Evolutionary conservation across 1,140 invertebrate genomes (phyloP), one percentile per base, ranked within the genome.

Genomic region (Sycophaga agraensis): DNA sequence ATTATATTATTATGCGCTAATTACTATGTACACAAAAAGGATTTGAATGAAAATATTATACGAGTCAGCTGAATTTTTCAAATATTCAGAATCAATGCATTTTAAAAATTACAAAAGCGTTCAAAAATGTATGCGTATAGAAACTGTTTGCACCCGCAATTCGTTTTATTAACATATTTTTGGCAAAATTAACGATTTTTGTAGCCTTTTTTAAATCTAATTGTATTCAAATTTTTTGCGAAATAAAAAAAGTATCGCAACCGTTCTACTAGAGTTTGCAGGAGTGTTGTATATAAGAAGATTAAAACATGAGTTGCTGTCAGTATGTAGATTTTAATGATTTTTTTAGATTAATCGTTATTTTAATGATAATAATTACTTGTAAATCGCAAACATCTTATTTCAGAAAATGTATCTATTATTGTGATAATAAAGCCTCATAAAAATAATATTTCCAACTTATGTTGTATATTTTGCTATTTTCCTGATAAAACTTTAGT

Each of bases 401-500:
- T 56, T 48, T 49, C 12, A 45, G 37, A 40, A 48, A 28, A 2
- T 54, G 35, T 61, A 61, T 48, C 31, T 61, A 39, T 61, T 61
- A 54, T 62, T 56, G 45, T 56, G 54, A 62, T 56, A 62, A 62
- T 62, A 62, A 62, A 62, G 8, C 50, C 19, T 40, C 2, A 34
- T 16, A 46, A 62, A 51, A 59, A 28, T 49, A 31, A n/a, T n/a
- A n/a, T n/a, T n/a, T n/a, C n/a, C 26, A 31, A 49, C 16, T 39
- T 39, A 14, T 12, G 3, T 39, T 4, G 35, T 39, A n/a, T 14
- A 39, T 8, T 39, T 8, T 3, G n/a, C n/a, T n/a, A n/a, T n/a
- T n/a, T n/a, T n/a, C n/a, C n/a, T n/a, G n/a, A n/a, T n/a, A n/a
- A n/a, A n/a, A n/a, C n/a, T n/a, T n/a, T n/a, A n/a, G n/a, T n/a